Evolutionary conservation across 2,113 vertebrate genomes (phyloP), one percentile per base, ranked within the genome.

Genomic region (Apodemus sylvaticus): DNA sequence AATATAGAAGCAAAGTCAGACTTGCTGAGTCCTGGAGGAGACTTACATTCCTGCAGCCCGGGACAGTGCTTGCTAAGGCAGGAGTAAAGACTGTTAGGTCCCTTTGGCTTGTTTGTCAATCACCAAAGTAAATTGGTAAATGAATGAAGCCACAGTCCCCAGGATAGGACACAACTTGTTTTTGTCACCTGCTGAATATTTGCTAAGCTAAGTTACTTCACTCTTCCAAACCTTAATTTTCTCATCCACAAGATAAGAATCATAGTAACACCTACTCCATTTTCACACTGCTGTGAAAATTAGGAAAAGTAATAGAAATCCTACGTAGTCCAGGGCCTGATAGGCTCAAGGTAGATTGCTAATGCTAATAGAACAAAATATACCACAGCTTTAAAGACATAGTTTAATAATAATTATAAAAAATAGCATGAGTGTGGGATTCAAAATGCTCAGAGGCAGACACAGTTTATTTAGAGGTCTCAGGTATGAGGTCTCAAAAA

Each of bases 391-490:
- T 76, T 90, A 91, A 74, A 91, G 42, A 1, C 31, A 74, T 79
- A n/a, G 31, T 85, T 94, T 92, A 94, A 91, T 90, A 88, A 36
- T 85, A 74, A 70, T 53, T n/a, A 91, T 82, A n/a, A 93, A 93
- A 94, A 55, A 91, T 66, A 94, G 6, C 36, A 16, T 48, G 22
- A 62, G 1, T 34, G 48, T 60, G 10, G 4, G 20, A 70, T 74
- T 88, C 64, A 88, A 64, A 90, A 92, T 87, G 78, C 62, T 96
- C 66, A 83, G 29, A 91, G 31, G 19, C 51, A 5, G 22, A 8
- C 4, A 22, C 39, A 16, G 1, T n/a, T 1, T 78, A 73, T 87
- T 68, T 36, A 55, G 77, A 78, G 22, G 13, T 66, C 45, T 71
- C 31, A 96, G 36, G 55, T 68, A 78, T 60, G 11, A 90, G 10